Evolutionary conservation across 1,140 invertebrate species (phyloP).

Genomic region (Spodoptera litura): DNA sequence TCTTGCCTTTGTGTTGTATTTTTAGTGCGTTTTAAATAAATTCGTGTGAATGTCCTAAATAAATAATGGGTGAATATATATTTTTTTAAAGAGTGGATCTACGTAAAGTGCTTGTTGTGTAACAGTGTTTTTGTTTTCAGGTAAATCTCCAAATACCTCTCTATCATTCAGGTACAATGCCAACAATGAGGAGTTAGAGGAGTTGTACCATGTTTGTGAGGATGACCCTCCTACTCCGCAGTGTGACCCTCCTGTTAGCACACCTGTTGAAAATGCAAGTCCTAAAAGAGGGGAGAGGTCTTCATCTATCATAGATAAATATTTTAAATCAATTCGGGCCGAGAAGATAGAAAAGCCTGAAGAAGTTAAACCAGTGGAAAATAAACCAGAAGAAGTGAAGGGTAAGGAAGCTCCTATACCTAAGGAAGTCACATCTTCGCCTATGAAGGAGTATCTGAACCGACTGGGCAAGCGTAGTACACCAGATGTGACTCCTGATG

Average conservation of each 20-base stretch:
- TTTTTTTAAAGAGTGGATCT: background rate
- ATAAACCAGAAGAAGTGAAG: constrained; percentile 63
- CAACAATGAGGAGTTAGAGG: constrained; percentile 90
- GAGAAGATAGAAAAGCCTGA: constrained; percentile 80
- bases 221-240: constrained; percentile 86
- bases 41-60: background rate
- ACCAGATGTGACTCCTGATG: constrained; percentile 73
- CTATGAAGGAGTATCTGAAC: constrained; percentile 85
- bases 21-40: constrained; percentile 15
- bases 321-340: constrained; percentile 82
- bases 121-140: constrained; percentile 74
- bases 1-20: constrained; percentile 41
- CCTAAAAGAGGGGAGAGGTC: constrained; percentile 80
- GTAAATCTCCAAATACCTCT: constrained; percentile 89
- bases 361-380: constrained; percentile 69
- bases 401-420: constrained; percentile 41
- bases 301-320: constrained; percentile 83
- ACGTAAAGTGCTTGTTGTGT: background rate
- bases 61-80: constrained; percentile 21
- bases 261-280: constrained; percentile 76
- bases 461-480: constrained; percentile 80
- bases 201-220: constrained; percentile 88
- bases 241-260: constrained; percentile 70
- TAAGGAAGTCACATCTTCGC: constrained; percentile 81
- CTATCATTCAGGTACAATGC: constrained; percentile 90